phyloP scores from a whole-genome alignment of 2,888 invertebrate genomes.

The Autographa gamma region DNA sequence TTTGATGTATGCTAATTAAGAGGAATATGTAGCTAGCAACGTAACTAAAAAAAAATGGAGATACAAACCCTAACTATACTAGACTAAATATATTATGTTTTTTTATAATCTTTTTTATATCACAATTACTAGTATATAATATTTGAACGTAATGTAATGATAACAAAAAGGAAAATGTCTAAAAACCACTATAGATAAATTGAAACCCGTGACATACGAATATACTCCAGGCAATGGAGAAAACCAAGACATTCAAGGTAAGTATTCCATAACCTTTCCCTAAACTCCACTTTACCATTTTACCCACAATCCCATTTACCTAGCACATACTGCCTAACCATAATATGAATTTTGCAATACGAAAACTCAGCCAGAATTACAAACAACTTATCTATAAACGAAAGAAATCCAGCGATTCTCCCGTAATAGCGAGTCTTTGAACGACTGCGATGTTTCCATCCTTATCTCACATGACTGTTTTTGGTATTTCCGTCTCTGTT shows the following conservation, averaged over 20 bases:
- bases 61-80: too few species aligned
- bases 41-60: too few species aligned
- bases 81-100: neutral
- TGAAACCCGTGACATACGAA: neutral
- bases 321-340: slow-evolving; percentile 20
- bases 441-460: slow-evolving; percentile 42
- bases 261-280: slow-evolving; percentile 10
- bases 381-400: slow-evolving; percentile 67
- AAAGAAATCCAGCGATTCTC: slow-evolving; percentile 58
- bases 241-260: slow-evolving; percentile 9
- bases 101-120: too few species aligned
- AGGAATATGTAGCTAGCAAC: too few species aligned
- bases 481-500: slow-evolving; percentile 46
- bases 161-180: neutral
- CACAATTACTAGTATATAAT: neutral
- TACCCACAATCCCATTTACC: slow-evolving; percentile 25
- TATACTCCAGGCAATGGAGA: neutral
- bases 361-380: slow-evolving; percentile 58
- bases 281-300: slow-evolving; percentile 14
- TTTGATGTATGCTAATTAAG: too few species aligned
- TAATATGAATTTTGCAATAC: slow-evolving; percentile 56
- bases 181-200: neutral
- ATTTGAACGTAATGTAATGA: neutral
- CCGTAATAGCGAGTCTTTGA: slow-evolving; percentile 58
- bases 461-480: slow-evolving; percentile 28